Evolutionary conservation across 2,888 invertebrate species (phyloP).

Genomic region (Rotaria sp.): DNA sequence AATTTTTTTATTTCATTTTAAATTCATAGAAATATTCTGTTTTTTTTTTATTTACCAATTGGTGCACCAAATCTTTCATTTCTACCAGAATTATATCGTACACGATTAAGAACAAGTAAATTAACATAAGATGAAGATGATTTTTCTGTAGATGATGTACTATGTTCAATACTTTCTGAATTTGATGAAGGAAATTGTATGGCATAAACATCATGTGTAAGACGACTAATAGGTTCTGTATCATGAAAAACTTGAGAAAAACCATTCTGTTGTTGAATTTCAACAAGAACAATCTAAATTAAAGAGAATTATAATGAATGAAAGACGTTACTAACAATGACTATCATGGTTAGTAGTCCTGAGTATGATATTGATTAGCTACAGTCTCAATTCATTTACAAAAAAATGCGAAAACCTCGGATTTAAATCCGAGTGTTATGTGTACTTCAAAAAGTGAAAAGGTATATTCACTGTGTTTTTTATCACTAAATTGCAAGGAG

Average conservation of each 20-base stretch:
- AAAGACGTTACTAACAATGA: too few relatives aligned
- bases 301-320: too few relatives aligned
- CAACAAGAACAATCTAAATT: not conserved
- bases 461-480: too few relatives aligned
- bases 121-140: not conserved
- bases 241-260: slow-evolving; percentile 17
- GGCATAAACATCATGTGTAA: not conserved
- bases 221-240: not conserved
- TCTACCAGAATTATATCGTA: not conserved
- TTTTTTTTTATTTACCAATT: not conserved
- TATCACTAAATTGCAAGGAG: too few relatives aligned
- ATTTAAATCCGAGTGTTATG: too few relatives aligned
- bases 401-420: too few relatives aligned
- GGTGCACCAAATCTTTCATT: not conserved
- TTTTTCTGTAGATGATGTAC: not conserved
- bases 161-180: not conserved
- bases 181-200: slow-evolving; percentile 13
- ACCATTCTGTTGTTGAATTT: slow-evolving; percentile 14
- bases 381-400: too few relatives aligned
- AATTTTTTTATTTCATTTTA: not conserved
- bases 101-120: slow-evolving; percentile 24
- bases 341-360: too few relatives aligned
- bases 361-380: too few relatives aligned
- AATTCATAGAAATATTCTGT: not conserved
- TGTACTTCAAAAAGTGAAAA: too few relatives aligned